A percentile compares a stretch with the other conserved stretches of the same genome.
These are phyloP conservation scores for Orthosia incerta DNA, from an alignment of 2,888 invertebrate species.

Conservation along the genomic window DNA sequence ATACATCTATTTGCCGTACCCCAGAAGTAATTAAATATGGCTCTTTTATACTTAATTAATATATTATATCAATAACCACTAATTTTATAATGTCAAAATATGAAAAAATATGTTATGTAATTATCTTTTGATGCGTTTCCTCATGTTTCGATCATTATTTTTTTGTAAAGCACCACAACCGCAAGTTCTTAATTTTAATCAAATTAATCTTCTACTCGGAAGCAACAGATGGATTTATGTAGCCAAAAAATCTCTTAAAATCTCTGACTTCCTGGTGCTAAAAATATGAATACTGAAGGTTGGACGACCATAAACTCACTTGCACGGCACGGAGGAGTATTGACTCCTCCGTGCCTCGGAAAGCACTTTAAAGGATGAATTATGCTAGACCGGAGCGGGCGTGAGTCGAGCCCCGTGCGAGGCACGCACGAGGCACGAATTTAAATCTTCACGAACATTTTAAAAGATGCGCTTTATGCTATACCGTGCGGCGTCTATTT, in stretches of 20 bases:
- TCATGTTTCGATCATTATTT: constrained; percentile 6
- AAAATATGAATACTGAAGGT: constrained; percentile 6
- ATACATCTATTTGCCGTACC: not conserved
- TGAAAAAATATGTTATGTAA: too few species aligned
- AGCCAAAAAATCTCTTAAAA: not conserved
- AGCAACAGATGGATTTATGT: not conserved
- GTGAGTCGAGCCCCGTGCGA: too few species aligned
- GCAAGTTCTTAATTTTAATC: constrained; percentile 13
- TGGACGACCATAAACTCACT: too few species aligned
- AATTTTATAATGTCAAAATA: not conserved
- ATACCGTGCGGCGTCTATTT: too few species aligned
- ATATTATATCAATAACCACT: too few species aligned
- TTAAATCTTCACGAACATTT: too few species aligned
- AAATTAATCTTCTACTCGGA: constrained; percentile 16
- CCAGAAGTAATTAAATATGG: not conserved
- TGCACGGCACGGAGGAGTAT: too few species aligned
- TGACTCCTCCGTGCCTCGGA: too few species aligned
- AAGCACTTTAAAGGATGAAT: too few species aligned
- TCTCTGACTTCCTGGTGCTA: constrained; percentile 25
- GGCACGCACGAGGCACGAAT: too few species aligned
- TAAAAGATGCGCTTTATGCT: too few species aligned
- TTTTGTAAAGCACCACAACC: constrained; percentile 20
- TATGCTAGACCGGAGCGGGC: too few species aligned
- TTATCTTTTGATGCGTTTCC: constrained; percentile 9
- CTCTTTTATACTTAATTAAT: not conserved